Conservation (phyloP, 2,797 vertebrate genomes). For the Mastacembelus armatus region DNA sequence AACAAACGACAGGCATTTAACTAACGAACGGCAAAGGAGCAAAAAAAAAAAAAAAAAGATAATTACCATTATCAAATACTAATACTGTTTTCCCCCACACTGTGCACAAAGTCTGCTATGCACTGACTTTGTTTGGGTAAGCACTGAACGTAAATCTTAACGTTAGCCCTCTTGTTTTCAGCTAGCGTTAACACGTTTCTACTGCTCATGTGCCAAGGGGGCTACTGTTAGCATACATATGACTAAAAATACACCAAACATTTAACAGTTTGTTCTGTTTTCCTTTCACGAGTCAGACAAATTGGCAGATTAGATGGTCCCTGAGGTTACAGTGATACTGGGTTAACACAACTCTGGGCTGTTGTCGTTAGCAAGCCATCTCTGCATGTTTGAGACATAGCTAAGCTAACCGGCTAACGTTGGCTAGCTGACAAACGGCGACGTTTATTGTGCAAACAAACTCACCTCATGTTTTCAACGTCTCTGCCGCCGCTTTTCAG, state of each 20-base stretch:
- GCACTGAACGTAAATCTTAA: background rate
- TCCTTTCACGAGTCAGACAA: background rate
- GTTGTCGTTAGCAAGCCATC: background rate
- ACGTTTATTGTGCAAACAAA: constrained; percentile 54
- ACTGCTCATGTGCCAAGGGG: constrained; percentile 20
- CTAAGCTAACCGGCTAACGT: constrained; percentile 60
- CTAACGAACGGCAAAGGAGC: background rate
- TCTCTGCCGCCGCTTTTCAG: constrained; percentile 92
- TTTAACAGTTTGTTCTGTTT: background rate
- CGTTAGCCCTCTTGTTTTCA: constrained; percentile 40
- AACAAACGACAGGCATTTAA: background rate
- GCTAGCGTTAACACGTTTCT: constrained; percentile 20
- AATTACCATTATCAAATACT: background rate
- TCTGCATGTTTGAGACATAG: constrained; percentile 8
- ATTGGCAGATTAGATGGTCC: rapidly evolving
- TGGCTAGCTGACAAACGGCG: constrained; percentile 52
- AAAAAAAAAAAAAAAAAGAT: background rate
- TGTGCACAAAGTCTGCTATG: too few relatives aligned
- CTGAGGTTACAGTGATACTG: rapidly evolving
- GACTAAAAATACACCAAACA: constrained; percentile 8
- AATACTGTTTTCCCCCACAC: background rate
- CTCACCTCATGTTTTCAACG: constrained; percentile 94
- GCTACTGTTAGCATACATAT: constrained; percentile 60
- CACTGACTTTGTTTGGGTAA: too few relatives aligned
- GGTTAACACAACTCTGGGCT: background rate